These are phyloP conservation scores for Gymnocheta viridis DNA, from an alignment of 2,888 invertebrate species.

Conservation along the genomic window DNA sequence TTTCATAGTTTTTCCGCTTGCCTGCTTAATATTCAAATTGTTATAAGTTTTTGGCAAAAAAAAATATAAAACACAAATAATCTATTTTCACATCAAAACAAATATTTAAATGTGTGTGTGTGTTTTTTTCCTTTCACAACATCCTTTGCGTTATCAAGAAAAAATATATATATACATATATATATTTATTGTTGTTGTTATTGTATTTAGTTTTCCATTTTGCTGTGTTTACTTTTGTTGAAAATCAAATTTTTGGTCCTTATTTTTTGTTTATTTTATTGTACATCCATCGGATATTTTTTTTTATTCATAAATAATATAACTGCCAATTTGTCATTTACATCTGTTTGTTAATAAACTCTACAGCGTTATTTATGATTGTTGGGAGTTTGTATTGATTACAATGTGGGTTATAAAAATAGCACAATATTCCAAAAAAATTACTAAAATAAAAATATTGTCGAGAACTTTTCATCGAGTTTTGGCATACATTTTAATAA, in stretches of 20 bases:
- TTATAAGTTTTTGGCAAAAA: background rate
- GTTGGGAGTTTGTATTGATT: background rate
- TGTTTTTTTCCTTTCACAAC: background rate
- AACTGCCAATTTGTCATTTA: constrained; percentile 51
- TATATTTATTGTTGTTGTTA: background rate
- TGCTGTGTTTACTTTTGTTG: background rate
- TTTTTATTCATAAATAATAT: constrained; percentile 42
- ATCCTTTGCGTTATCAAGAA: background rate
- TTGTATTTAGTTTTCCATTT: background rate
- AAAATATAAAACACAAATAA: background rate
- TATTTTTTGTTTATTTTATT: background rate
- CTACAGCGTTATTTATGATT: constrained; percentile 23
- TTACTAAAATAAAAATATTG: no score
- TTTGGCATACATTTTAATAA: no score
- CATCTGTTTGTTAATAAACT: constrained; percentile 38
- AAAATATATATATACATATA: no score
- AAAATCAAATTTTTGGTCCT: background rate
- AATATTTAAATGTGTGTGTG: constrained; percentile 6
- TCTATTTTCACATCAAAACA: background rate
- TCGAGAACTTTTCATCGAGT: no score
- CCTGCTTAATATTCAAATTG: background rate
- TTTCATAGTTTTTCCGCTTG: background rate
- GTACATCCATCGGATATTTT: constrained; percentile 30
- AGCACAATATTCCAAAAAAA: background rate
- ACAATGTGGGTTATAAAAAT: background rate